Evolutionary conservation across 2,113 vertebrate species (phyloP).

Genomic region (Atherinomorus stipes): DNA sequence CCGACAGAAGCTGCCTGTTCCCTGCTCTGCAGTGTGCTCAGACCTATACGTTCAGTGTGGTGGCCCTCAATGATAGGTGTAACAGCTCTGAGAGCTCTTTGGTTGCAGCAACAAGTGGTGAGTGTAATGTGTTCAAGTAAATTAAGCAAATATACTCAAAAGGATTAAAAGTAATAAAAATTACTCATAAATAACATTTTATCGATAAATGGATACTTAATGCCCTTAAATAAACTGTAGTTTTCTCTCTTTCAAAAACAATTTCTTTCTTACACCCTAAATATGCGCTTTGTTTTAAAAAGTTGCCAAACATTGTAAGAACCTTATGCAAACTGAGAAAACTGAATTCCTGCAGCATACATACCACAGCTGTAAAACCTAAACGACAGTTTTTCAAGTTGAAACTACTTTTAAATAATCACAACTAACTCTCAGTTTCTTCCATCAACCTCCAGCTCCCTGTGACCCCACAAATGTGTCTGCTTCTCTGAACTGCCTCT

Average conservation of each 20-base stretch:
- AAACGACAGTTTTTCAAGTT: not conserved
- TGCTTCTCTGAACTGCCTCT: conserved; percentile 63
- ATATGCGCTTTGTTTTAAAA: no score
- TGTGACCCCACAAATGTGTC: conserved; percentile 75
- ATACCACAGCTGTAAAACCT: not conserved
- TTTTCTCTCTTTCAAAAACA: no score
- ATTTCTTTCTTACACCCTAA: no score
- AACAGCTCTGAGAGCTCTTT: conserved; percentile 65
- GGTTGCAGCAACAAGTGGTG: conserved; percentile 71
- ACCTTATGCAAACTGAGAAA: not conserved
- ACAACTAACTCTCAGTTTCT: not conserved
- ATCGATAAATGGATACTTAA: no score
- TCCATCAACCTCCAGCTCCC: conserved; percentile 68
- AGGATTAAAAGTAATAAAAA: no score
- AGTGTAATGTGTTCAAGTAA: not conserved
- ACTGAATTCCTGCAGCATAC: not conserved
- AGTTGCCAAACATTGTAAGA: not conserved
- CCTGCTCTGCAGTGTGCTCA: conserved; percentile 74
- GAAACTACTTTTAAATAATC: not conserved
- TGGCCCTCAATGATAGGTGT: conserved; percentile 64
- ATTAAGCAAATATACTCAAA: no score
- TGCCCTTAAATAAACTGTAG: no score
- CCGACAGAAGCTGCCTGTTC: conserved; percentile 59
- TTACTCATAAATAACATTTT: no score
- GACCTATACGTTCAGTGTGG: conserved; percentile 67